Evolutionary conservation across 2,888 invertebrate species (phyloP).

Genomic region (Dolichopus griseipennis): DNA sequence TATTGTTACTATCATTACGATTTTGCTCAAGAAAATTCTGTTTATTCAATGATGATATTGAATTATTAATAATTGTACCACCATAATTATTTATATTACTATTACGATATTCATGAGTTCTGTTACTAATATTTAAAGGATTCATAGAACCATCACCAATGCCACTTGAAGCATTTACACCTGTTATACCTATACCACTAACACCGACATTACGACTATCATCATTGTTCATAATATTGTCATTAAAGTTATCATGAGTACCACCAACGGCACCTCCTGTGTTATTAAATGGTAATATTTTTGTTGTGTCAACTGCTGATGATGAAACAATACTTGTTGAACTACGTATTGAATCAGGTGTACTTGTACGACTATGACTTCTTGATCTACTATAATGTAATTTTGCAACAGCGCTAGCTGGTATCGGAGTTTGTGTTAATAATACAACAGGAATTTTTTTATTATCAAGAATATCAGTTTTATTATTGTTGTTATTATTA

Average conservation of each 20-base stretch:
- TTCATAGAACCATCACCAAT: too few species aligned
- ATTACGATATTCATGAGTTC: not conserved
- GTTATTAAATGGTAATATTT: not conserved
- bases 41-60: not conserved
- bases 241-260: too few species aligned
- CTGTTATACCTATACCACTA: too few species aligned
- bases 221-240: not conserved
- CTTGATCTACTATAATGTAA: not conserved
- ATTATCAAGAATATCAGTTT: slow-evolving; percentile 9
- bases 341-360: slow-evolving; percentile 1
- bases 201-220: not conserved
- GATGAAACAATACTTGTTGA: not conserved
- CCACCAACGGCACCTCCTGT: not conserved
- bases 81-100: not conserved
- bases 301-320: not conserved
- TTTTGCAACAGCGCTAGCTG: not conserved
- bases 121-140: not conserved
- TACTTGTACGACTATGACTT: slow-evolving; percentile 5
- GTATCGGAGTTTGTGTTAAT: slow-evolving; percentile 9
- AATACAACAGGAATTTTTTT: slow-evolving; percentile 10
- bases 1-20: too few species aligned
- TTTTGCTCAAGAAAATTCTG: not conserved
- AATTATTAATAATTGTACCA: not conserved
- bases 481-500: slow-evolving; percentile 9
- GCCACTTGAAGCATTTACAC: too few species aligned